These are phyloP conservation scores for Elanoides forficatus DNA, from an alignment of 2,113 vertebrate species.

Conservation along the genomic window DNA sequence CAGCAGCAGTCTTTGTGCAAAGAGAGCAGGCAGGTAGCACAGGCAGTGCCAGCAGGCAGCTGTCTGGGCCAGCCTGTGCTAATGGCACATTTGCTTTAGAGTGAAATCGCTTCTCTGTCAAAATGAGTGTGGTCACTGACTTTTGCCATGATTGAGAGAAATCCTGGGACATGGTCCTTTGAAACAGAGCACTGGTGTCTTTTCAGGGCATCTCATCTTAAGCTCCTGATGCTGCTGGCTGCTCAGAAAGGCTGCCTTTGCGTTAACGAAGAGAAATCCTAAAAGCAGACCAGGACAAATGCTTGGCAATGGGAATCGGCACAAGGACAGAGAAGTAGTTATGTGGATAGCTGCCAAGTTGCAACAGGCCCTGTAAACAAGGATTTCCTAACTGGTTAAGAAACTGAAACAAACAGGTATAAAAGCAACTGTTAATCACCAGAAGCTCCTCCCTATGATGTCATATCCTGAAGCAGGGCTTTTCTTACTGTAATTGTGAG, in stretches of 20 bases:
- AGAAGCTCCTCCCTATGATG: constrained; percentile 39
- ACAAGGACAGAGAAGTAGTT: background rate
- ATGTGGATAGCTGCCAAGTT: background rate
- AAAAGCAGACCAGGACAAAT: background rate
- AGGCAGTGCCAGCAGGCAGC: background rate
- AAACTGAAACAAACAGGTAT: background rate
- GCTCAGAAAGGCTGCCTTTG: background rate
- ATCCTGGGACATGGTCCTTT: fast-evolving
- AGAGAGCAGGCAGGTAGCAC: background rate
- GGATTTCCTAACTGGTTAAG: constrained; percentile 36
- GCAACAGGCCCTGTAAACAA: background rate
- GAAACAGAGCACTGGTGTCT: background rate
- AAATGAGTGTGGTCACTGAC: background rate
- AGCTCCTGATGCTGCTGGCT: background rate
- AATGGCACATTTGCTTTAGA: background rate
- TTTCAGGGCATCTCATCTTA: background rate
- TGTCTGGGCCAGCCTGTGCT: background rate
- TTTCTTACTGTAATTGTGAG: background rate
- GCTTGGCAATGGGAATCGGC: background rate
- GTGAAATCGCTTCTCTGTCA: background rate
- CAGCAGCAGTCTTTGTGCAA: background rate
- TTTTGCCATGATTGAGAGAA: background rate
- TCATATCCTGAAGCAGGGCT: background rate
- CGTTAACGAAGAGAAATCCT: background rate
- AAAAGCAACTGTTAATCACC: background rate